These are phyloP conservation scores for Ptilorrhoa leucosticta DNA, from an alignment of 2,113 vertebrate genomes.

Conservation along the genomic window DNA sequence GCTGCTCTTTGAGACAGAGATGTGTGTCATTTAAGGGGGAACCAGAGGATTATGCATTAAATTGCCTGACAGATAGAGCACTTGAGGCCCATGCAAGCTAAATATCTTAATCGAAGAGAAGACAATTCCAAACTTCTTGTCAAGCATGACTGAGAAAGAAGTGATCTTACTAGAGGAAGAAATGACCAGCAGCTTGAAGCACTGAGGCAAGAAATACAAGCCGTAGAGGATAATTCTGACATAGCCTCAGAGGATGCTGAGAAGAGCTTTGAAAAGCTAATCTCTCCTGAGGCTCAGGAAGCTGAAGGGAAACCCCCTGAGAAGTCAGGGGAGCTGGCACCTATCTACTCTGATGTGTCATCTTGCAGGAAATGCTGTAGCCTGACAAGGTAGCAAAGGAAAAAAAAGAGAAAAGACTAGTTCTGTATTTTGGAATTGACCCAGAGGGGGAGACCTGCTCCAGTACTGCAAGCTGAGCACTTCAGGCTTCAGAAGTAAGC, in stretches of 20 bases:
- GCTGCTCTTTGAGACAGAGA: not conserved
- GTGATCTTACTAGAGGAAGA: not conserved
- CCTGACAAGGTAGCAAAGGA: not conserved
- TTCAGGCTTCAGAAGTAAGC: not conserved
- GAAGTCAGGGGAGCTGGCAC: not conserved
- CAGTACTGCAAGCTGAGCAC: not conserved
- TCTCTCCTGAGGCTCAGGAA: not conserved
- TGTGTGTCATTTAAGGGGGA: not conserved
- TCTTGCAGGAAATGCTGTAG: not conserved
- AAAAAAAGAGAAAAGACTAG: not conserved
- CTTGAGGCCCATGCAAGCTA: not conserved
- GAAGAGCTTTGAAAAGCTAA: not conserved
- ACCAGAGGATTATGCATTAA: not conserved
- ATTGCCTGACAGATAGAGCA: not conserved
- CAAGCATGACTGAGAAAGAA: not conserved
- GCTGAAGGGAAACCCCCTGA: not conserved
- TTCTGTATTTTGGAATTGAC: not conserved
- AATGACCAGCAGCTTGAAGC: not conserved
- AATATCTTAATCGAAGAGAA: not conserved
- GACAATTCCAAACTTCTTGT: conserved; percentile 1
- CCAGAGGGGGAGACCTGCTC: not conserved
- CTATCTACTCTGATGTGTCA: not conserved
- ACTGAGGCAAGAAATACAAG: not conserved
- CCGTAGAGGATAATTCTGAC: not conserved
- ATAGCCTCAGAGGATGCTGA: not conserved